Conservation (phyloP, 2,888 invertebrate species). For the Meta bourneti region DNA sequence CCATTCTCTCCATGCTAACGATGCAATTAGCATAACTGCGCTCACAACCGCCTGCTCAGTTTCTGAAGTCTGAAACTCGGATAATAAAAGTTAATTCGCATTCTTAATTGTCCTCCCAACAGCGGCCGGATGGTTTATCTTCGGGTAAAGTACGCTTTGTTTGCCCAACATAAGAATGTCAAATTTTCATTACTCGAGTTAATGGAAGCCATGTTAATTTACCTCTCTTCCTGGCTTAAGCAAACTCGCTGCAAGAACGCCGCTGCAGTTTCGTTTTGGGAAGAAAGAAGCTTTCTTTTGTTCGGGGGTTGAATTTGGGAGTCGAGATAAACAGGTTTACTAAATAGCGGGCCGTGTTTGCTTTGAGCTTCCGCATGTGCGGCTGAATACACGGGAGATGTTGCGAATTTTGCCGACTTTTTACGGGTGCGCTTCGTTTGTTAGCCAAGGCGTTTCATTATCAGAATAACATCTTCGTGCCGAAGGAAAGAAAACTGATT, state of each 20-base stretch:
- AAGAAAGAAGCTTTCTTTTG: not conserved
- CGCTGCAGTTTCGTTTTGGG: not conserved
- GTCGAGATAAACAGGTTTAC: not conserved
- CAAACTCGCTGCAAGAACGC: not conserved
- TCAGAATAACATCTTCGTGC: no score
- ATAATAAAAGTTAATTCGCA: slow-evolving; percentile 53
- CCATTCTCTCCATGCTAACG: not conserved
- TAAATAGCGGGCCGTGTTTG: not conserved
- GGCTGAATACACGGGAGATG: no score
- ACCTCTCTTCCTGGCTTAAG: not conserved
- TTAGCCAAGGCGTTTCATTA: no score
- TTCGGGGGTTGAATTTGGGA: no score
- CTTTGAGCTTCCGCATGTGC: not conserved
- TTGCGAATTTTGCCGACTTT: no score
- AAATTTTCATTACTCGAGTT: slow-evolving; percentile 36
- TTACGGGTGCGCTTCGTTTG: no score
- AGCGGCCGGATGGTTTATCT: slow-evolving; percentile 16
- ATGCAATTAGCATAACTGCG: slow-evolving; percentile 39
- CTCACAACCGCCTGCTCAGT: not conserved
- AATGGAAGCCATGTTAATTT: slow-evolving; percentile 26
- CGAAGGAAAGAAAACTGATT: no score
- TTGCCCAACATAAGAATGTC: slow-evolving; percentile 21
- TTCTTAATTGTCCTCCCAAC: slow-evolving; percentile 45
- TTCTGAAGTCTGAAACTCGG: not conserved
- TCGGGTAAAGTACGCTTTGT: not conserved